phyloP scores from a whole-genome alignment of 1,140 invertebrate species.

The Thalassaphorura encarpata region DNA sequence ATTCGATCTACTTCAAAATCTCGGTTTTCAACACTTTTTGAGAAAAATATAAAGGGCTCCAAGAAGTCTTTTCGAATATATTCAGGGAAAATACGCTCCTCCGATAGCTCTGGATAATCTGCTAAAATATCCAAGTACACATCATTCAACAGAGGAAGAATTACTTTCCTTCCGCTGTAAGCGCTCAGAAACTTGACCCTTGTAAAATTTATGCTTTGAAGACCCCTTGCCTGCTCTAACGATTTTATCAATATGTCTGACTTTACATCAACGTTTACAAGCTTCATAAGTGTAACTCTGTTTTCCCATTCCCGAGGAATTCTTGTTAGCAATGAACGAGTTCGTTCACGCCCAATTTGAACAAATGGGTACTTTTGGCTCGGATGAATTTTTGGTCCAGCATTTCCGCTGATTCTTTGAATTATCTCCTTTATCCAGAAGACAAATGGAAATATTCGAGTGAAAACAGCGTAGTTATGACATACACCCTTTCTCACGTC shows the following conservation, averaged over 20 bases:
- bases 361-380: background rate
- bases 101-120: background rate
- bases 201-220: background rate
- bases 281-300: background rate
- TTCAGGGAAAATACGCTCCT: background rate
- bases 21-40: background rate
- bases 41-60: background rate
- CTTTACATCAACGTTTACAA: background rate
- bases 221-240: background rate
- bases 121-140: background rate
- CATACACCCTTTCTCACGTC: background rate
- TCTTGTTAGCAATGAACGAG: background rate
- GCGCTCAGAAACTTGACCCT: background rate
- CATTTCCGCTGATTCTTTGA: background rate
- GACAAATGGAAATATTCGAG: background rate
- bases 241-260: background rate
- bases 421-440: constrained; percentile 1
- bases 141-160: background rate
- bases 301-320: background rate
- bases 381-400: background rate
- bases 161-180: background rate
- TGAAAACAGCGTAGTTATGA: constrained; percentile 3
- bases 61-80: background rate
- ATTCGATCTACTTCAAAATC: background rate
- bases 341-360: background rate